Base-by-base conservation (phyloP, 2,888 invertebrate genomes). In the Agapostemon virescens region DNA sequence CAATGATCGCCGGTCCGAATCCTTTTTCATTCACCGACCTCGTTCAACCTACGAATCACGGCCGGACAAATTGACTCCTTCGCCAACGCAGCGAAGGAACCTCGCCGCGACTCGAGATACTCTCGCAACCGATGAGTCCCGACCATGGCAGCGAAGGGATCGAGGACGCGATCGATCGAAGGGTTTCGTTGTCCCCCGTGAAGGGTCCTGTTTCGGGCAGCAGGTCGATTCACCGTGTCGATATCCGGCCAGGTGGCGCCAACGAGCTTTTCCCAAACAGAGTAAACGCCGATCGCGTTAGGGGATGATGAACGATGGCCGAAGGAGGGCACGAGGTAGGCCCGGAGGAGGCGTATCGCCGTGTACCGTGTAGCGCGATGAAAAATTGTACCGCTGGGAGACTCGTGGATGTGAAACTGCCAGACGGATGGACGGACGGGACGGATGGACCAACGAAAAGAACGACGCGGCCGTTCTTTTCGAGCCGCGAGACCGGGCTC, bases 221-320 rank as follows among this genome's bases (percentile, higher is more conserved):
- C 36, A 20, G 61, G 36, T 79, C 81, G 69, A 71, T 68, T 38
- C n/a, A 55, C 30, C 40, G 42, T 7, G 26, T 86, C 89, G 87
- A 86, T 87, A 88, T 89, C 87, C 86, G 88, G 85, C 91, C 91
- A 91, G 90, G 89, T 92, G 92, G 90, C 87, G 87, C 84, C 83
- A 74, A 82, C 69, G 77, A 78, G 79, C 20, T 81, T 83, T 86
- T 81, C 84, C 88, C 76, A 87, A 89, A 89, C 55, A 38, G 81
- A 84, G 80, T 77, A 84, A 86, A 81, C 83, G 85, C 77, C 84
- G 88, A 89, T 88, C 88, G 89, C 84, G 85, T 90, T 90, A 89
- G 81, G 83, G 75, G 81, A 89, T 87, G 89, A 89, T 89, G 84
- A 89, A 90, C 83, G 88, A 86, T 77, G 71, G n/a, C 67, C 49